phyloP scores from a whole-genome alignment of 2,888 invertebrate genomes.

The Tetragonula carbonaria region DNA sequence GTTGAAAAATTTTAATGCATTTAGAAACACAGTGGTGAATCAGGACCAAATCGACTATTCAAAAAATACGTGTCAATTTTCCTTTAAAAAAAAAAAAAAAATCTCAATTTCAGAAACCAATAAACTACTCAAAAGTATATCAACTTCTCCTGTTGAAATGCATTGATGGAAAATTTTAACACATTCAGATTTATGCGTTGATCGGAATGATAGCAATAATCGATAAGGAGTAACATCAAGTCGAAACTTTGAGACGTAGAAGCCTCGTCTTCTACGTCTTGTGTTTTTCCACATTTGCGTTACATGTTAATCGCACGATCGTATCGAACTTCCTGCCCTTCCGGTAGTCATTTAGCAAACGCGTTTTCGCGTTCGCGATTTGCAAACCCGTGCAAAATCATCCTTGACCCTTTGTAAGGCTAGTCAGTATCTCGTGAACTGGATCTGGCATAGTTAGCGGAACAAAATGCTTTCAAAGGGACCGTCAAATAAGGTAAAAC shows the following conservation, averaged over 20 bases:
- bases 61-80: too few relatives aligned
- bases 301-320: conserved; percentile 40
- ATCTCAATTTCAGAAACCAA: background rate
- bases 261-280: conserved; percentile 18
- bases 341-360: conserved; percentile 30
- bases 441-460: background rate
- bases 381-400: conserved; percentile 12
- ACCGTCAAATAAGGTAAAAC: background rate
- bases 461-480: background rate
- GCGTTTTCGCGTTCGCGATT: conserved; percentile 28
- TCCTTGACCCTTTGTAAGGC: conserved; percentile 25
- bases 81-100: too few relatives aligned
- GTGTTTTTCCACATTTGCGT: conserved; percentile 54
- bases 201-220: background rate
- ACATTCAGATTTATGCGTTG: background rate
- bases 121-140: background rate
- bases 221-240: background rate
- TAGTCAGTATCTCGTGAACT: conserved; percentile 22
- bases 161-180: background rate
- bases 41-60: too few relatives aligned
- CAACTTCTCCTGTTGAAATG: background rate
- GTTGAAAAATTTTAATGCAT: too few relatives aligned
- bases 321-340: conserved; percentile 53
- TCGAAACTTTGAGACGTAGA: conserved; percentile 30
- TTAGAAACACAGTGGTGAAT: too few relatives aligned